These are phyloP conservation scores for Adrianichthys oophorus DNA, from an alignment of 2,797 vertebrate genomes.

Conservation along the genomic window DNA sequence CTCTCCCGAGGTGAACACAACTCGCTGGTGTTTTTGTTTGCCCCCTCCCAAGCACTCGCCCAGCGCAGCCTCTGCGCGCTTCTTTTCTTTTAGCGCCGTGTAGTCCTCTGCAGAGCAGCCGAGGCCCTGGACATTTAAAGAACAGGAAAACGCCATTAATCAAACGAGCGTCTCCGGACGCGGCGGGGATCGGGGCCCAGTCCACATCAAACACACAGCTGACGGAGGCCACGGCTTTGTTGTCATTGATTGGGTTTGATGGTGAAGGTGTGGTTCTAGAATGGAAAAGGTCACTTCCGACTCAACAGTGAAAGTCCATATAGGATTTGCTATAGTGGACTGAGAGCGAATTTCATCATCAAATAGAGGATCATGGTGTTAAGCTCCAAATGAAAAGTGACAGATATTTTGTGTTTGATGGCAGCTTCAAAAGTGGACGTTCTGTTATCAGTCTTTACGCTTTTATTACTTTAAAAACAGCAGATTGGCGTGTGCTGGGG, in stretches of 20 bases:
- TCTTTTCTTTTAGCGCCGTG: constrained; percentile 23
- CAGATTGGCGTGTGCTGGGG: constrained; percentile 37
- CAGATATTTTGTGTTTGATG: constrained; percentile 43
- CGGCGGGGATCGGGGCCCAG: constrained; percentile 62
- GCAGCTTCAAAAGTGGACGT: constrained; percentile 30
- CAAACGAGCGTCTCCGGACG: constrained; percentile 67
- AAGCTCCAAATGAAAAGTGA: constrained; percentile 56
- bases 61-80: constrained; percentile 17
- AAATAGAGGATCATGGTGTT: constrained; percentile 56
- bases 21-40: constrained; percentile 12
- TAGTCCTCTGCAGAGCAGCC: constrained; percentile 56
- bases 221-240: constrained; percentile 72
- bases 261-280: constrained; percentile 74
- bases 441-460: constrained; percentile 40
- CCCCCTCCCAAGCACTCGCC: constrained; percentile 15
- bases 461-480: constrained; percentile 46
- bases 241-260: constrained; percentile 83
- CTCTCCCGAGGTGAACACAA: constrained; percentile 59
- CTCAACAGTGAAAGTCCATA: constrained; percentile 63
- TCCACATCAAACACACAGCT: constrained; percentile 74
- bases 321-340: constrained; percentile 65
- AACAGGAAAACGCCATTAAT: constrained; percentile 80
- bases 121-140: constrained; percentile 66
- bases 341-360: constrained; percentile 60
- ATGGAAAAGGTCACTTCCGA: constrained; percentile 79